Percentiles rank a stretch among this genome's conserved stretches.
Evolutionary conservation across 2,113 vertebrate genomes (phyloP).

Genomic region (Pluvianellus socialis): DNA sequence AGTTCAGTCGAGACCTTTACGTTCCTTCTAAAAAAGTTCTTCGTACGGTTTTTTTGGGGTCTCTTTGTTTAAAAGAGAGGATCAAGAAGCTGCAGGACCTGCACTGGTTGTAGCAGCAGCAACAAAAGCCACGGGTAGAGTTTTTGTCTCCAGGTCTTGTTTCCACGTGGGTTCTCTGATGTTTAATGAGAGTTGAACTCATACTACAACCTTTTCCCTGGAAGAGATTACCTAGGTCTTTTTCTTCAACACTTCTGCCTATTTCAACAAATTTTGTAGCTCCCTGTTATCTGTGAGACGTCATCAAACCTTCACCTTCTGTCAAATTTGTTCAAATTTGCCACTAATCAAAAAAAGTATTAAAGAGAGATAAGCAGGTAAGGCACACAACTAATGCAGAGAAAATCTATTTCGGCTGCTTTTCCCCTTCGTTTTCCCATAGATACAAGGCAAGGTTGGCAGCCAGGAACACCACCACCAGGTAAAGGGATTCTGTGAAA

Average conservation of each 20-base stretch:
- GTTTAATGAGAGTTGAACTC: background rate
- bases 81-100: background rate
- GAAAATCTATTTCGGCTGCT: background rate
- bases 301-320: background rate
- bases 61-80: background rate
- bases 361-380: background rate
- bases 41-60: background rate
- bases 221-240: background rate
- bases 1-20: background rate
- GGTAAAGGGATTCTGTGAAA: background rate
- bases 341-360: background rate
- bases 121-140: background rate
- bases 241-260: background rate
- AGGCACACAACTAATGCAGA: background rate
- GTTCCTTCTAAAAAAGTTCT: background rate
- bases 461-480: background rate
- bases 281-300: background rate
- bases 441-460: background rate
- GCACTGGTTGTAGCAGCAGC: background rate
- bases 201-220: background rate
- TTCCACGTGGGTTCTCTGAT: background rate
- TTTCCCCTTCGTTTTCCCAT: background rate
- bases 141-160: background rate
- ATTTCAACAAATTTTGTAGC: background rate
- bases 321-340: background rate